Conservation (phyloP, 2,113 vertebrate species). For the Peromyscus leucopus region DNA sequence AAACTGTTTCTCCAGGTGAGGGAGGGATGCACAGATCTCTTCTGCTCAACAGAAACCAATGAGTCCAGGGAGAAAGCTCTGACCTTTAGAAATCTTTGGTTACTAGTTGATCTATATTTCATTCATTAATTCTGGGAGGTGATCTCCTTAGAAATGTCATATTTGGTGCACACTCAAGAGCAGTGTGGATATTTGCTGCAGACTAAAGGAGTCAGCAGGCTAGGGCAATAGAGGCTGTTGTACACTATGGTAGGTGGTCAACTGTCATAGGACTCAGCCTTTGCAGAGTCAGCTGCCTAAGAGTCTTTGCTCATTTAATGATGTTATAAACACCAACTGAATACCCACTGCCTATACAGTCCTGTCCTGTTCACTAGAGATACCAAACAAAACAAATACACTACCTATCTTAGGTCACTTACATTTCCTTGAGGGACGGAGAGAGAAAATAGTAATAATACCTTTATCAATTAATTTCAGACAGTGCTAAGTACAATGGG, state of each 20-base stretch:
- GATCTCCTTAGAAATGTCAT: slow-evolving; percentile 65
- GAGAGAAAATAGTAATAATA: not conserved
- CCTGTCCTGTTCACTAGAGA: not conserved
- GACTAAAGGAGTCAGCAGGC: not conserved
- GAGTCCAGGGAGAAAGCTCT: not conserved
- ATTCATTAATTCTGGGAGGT: slow-evolving; percentile 55
- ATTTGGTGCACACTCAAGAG: slow-evolving; percentile 56
- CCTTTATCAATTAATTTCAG: not conserved
- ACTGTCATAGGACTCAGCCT: no score
- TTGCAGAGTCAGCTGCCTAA: not conserved
- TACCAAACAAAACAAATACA: not conserved
- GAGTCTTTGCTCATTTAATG: not conserved
- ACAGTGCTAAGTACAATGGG: not conserved
- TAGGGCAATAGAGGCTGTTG: no score
- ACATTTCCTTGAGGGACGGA: not conserved
- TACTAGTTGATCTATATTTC: slow-evolving; percentile 76
- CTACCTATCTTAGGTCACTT: not conserved
- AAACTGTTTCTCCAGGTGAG: not conserved
- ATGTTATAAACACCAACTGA: not conserved
- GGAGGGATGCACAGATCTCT: slow-evolving; percentile 29
- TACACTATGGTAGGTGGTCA: not conserved
- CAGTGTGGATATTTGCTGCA: not conserved
- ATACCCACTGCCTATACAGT: not conserved
- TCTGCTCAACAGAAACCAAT: not conserved
- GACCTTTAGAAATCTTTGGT: slow-evolving; percentile 70